Evolutionary conservation across 1,140 invertebrate species (phyloP).

Genomic region (Laodelphax striatellus): DNA sequence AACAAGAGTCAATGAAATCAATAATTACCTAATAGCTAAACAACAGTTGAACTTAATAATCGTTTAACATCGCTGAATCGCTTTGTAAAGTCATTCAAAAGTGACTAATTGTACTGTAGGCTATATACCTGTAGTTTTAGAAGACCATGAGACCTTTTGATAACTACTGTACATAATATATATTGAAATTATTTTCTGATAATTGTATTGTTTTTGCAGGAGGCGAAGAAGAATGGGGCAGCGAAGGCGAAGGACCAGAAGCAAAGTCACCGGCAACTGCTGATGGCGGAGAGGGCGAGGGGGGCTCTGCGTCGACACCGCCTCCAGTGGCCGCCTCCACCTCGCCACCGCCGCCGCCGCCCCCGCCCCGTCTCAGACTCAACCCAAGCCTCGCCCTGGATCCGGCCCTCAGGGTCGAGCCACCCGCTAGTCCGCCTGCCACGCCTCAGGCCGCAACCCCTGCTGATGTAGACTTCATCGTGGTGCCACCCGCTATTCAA

Average conservation of each 20-base stretch:
- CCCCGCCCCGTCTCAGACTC: slow-evolving; percentile 46
- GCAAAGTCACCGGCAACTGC: not conserved
- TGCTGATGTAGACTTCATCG: slow-evolving; percentile 26
- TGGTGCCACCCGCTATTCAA: slow-evolving; percentile 35
- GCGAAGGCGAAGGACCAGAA: slow-evolving; percentile 12
- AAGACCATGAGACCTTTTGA: no score
- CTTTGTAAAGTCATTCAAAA: no score
- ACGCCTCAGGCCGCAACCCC: slow-evolving; percentile 31
- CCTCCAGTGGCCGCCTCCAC: slow-evolving; percentile 34
- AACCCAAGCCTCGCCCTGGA: slow-evolving; percentile 68
- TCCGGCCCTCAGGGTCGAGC: slow-evolving; percentile 47
- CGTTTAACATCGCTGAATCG: no score
- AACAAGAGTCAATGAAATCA: no score
- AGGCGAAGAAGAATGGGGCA: slow-evolving; percentile 19
- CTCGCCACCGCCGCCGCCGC: slow-evolving; percentile 21
- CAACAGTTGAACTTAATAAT: no score
- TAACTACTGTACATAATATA: no score
- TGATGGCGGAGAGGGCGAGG: not conserved
- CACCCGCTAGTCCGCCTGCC: slow-evolving; percentile 25
- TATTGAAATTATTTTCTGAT: no score
- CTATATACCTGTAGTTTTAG: no score
- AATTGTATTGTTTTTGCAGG: slow-evolving; percentile 8
- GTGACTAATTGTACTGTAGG: no score
- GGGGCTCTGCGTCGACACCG: slow-evolving; percentile 19
- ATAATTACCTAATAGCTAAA: no score